These are phyloP conservation scores for Apodemia hepburni DNA, from an alignment of 2,888 invertebrate genomes.

Conservation along the genomic window DNA sequence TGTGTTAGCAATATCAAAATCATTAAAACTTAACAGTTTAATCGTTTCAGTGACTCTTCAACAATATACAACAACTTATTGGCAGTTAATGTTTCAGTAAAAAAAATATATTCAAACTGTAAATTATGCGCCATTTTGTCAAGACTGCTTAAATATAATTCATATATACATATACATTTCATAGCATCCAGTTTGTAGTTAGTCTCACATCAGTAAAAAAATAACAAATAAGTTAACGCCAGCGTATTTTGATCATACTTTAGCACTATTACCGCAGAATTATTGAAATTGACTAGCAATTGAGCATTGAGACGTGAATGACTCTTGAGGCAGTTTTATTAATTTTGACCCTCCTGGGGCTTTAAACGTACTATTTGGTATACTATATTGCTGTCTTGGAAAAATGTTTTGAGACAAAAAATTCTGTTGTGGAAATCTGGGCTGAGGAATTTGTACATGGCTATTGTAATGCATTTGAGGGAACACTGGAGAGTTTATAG, in stretches of 20 bases:
- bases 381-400: constrained; percentile 42
- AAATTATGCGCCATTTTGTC: constrained; percentile 48
- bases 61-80: constrained; percentile 44
- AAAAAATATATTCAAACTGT: constrained; percentile 53
- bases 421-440: constrained; percentile 48
- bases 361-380: constrained; percentile 50
- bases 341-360: constrained; percentile 56
- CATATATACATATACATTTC: constrained; percentile 11
- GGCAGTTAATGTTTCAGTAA: constrained; percentile 62
- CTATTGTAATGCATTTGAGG: constrained; percentile 70
- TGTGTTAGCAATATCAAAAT: no score
- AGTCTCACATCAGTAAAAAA: constrained; percentile 15
- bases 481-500: constrained; percentile 57
- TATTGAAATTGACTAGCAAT: constrained; percentile 44
- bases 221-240: constrained; percentile 23
- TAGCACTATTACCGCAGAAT: constrained; percentile 27
- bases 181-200: constrained; percentile 13
- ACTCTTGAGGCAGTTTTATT: constrained; percentile 58
- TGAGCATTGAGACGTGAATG: constrained; percentile 49
- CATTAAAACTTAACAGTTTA: neutral
- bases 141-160: constrained; percentile 26
- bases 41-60: constrained; percentile 10
- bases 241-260: constrained; percentile 6
- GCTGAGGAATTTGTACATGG: constrained; percentile 66
- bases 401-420: constrained; percentile 42